phyloP scores from a whole-genome alignment of 2,888 invertebrate genomes.

The Drosophila cyrtoloma region DNA sequence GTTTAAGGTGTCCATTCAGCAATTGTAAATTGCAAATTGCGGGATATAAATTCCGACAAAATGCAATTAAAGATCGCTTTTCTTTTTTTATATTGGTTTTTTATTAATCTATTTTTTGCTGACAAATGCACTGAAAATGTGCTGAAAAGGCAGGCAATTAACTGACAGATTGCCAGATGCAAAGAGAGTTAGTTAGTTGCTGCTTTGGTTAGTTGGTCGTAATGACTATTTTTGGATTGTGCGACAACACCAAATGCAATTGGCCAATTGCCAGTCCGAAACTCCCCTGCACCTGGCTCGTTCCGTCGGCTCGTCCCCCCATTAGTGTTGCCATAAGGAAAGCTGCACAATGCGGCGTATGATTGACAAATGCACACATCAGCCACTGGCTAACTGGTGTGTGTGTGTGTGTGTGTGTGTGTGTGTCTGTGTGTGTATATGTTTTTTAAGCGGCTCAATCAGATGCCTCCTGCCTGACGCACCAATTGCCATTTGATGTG shows the following conservation, averaged over 20 bases:
- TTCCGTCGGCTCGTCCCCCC: background rate
- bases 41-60: constrained; percentile 11
- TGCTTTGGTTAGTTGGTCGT: constrained; percentile 57
- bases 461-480: constrained; percentile 47
- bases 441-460: constrained; percentile 39
- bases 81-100: background rate
- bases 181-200: constrained; percentile 16
- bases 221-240: constrained; percentile 79
- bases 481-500: constrained; percentile 60
- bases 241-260: constrained; percentile 51
- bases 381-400: background rate
- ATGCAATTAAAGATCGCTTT: constrained; percentile 43
- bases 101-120: constrained; percentile 9
- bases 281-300: background rate
- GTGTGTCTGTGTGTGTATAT: background rate
- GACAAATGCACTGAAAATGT: constrained; percentile 56
- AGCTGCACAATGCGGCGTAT: constrained; percentile 58
- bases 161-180: constrained; percentile 42
- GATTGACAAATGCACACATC: constrained; percentile 59
- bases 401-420: constrained; percentile 2
- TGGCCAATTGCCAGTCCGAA: constrained; percentile 42
- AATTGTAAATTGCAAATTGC: background rate
- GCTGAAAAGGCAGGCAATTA: constrained; percentile 70
- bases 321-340: constrained; percentile 24
- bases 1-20: background rate